Percentiles rank a stretch among this genome's conserved stretches.
phyloP scores from a whole-genome alignment of 92 coral and sea anemone genomes.

The Palythoa heliodiscus region DNA sequence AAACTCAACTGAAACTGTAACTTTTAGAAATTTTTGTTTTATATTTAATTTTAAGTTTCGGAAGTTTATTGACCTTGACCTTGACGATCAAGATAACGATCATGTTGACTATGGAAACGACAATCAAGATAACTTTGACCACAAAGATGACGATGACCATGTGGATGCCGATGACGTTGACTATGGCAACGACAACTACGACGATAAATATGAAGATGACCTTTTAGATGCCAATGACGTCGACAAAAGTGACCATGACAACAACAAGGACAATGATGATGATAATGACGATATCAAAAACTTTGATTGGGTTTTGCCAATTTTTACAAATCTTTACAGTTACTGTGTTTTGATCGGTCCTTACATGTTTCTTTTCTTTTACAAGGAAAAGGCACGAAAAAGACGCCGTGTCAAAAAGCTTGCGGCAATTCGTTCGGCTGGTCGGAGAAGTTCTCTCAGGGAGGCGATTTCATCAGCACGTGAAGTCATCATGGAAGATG shows the following conservation, averaged over 20 bases:
- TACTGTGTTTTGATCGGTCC: too few relatives aligned
- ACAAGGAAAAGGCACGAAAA: neutral
- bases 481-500: conserved; percentile 6
- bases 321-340: too few relatives aligned
- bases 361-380: neutral
- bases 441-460: neutral
- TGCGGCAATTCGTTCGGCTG: neutral
- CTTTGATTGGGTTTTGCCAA: too few relatives aligned
- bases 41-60: too few relatives aligned
- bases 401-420: conserved; percentile 6
- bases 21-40: too few relatives aligned
- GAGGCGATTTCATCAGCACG: conserved; percentile 17
- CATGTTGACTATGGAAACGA: too few relatives aligned
- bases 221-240: neutral
- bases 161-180: neutral
- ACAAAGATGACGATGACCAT: neutral
- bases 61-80: neutral
- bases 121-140: neutral
- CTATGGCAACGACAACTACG: neutral
- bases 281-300: too few relatives aligned
- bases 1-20: too few relatives aligned
- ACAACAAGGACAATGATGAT: too few relatives aligned
- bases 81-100: neutral
- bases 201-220: neutral
- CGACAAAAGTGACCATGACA: neutral